Percentiles rank a stretch among this genome's conserved stretches.
Conservation (phyloP, 2,113 vertebrate species). For the Mesitornis unicolor region DNA sequence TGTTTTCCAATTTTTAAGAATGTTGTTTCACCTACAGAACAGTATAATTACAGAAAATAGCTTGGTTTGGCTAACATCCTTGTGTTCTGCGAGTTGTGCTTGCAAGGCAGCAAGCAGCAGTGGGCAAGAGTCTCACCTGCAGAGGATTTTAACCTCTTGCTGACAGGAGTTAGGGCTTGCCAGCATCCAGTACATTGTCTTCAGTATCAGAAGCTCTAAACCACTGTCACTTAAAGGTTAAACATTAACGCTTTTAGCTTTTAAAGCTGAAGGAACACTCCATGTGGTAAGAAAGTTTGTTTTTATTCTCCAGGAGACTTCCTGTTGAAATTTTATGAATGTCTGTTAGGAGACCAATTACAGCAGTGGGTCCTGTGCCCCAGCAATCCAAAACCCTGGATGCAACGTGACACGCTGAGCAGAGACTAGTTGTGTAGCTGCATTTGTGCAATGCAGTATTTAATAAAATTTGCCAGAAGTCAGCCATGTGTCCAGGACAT, state of each 20-base stretch:
- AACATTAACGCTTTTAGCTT: constrained; percentile 40
- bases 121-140: constrained; percentile 23
- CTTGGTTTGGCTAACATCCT: constrained; percentile 63
- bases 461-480: constrained; percentile 25
- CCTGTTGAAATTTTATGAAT: constrained; percentile 24
- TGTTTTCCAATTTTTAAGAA: constrained; percentile 66
- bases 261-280: constrained; percentile 1
- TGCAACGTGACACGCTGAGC: not conserved
- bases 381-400: not conserved
- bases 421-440: not conserved
- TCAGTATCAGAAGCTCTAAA: constrained; percentile 16
- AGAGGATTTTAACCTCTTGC: constrained; percentile 54
- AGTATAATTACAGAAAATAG: constrained; percentile 71
- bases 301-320: constrained; percentile 22
- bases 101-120: constrained; percentile 20
- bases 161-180: constrained; percentile 29
- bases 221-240: constrained; percentile 50
- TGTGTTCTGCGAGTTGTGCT: constrained; percentile 45
- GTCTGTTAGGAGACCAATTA: not conserved
- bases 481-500: constrained; percentile 10
- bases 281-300: not conserved
- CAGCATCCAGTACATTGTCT: constrained; percentile 27
- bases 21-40: constrained; percentile 63
- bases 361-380: not conserved
- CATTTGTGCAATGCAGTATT: not conserved